These are phyloP conservation scores for Heteromurus nitidus DNA, from an alignment of 2,888 invertebrate species.

Conservation along the genomic window DNA sequence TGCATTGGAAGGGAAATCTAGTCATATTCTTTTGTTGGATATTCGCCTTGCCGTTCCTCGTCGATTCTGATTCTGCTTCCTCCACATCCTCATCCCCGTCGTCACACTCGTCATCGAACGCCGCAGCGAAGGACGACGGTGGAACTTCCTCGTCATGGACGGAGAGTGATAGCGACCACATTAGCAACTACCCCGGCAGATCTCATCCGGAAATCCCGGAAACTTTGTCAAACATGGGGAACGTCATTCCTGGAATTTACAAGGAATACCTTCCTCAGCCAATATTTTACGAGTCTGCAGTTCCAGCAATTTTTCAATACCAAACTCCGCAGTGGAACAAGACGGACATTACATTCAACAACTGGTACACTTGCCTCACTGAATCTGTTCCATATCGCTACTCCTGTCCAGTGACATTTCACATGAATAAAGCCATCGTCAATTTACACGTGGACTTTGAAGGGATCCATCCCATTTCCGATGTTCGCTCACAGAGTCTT, in stretches of 20 bases:
- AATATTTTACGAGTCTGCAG: slow-evolving; percentile 66
- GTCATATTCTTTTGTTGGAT: too few relatives aligned
- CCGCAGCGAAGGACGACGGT: neutral
- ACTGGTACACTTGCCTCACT: slow-evolving; percentile 35
- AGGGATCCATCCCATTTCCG: slow-evolving; percentile 63
- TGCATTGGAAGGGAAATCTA: too few relatives aligned
- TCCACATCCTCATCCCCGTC: slow-evolving; percentile 3
- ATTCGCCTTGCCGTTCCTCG: neutral
- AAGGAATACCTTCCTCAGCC: slow-evolving; percentile 47
- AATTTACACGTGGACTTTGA: slow-evolving; percentile 72
- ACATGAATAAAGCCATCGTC: slow-evolving; percentile 70
- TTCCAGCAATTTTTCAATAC: slow-evolving; percentile 63
- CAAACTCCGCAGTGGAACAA: slow-evolving; percentile 58
- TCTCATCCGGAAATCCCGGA: slow-evolving; percentile 56
- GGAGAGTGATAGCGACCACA: slow-evolving; percentile 29
- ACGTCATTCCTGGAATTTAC: slow-evolving; percentile 33
- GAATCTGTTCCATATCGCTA: slow-evolving; percentile 58
- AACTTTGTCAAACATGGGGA: slow-evolving; percentile 33
- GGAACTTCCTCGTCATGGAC: neutral
- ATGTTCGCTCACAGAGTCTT: slow-evolving; percentile 2
- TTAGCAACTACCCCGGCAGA: neutral
- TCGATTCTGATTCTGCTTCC: neutral
- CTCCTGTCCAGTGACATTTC: slow-evolving; percentile 70
- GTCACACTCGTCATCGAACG: slow-evolving; percentile 13
- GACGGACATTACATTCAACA: slow-evolving; percentile 45